phyloP scores from a whole-genome alignment of 2,888 invertebrate genomes.

The Leptinotarsa peninsularis region DNA sequence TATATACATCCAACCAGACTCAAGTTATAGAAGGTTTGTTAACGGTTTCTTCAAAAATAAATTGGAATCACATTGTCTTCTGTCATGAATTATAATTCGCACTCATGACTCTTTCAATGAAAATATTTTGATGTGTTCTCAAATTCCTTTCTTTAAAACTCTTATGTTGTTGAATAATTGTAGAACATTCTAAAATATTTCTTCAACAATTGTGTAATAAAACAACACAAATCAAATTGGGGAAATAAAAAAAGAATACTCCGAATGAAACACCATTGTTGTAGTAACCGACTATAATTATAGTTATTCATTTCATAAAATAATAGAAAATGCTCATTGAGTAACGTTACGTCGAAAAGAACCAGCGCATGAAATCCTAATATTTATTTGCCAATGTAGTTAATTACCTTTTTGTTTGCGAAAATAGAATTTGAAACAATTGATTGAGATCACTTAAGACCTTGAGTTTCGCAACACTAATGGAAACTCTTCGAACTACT shows the following conservation, averaged over 20 bases:
- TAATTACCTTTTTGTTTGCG: conserved; percentile 22
- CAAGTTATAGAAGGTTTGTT: too few relatives aligned
- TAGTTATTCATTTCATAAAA: conserved; percentile 19
- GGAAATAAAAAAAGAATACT: neutral
- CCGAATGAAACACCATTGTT: neutral
- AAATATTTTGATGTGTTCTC: too few relatives aligned
- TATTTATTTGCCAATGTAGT: conserved; percentile 17
- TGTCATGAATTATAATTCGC: too few relatives aligned
- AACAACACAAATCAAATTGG: neutral
- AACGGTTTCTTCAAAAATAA: too few relatives aligned
- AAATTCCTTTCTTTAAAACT: too few relatives aligned
- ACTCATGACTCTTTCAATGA: too few relatives aligned
- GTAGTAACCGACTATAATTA: conserved; percentile 9
- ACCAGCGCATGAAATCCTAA: conserved; percentile 34
- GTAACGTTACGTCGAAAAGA: conserved; percentile 29
- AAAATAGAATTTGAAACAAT: conserved; percentile 17
- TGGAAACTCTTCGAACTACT: neutral
- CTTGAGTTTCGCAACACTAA: neutral
- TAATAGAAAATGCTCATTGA: conserved; percentile 29
- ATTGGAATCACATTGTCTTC: too few relatives aligned
- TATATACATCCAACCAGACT: too few relatives aligned
- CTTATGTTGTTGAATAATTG: too few relatives aligned
- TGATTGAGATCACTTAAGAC: conserved; percentile 19
- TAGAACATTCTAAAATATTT: neutral
- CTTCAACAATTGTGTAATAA: neutral